Conservation (phyloP, 92 coral and sea anemone genomes). For the Epizoanthus stellaris region DNA sequence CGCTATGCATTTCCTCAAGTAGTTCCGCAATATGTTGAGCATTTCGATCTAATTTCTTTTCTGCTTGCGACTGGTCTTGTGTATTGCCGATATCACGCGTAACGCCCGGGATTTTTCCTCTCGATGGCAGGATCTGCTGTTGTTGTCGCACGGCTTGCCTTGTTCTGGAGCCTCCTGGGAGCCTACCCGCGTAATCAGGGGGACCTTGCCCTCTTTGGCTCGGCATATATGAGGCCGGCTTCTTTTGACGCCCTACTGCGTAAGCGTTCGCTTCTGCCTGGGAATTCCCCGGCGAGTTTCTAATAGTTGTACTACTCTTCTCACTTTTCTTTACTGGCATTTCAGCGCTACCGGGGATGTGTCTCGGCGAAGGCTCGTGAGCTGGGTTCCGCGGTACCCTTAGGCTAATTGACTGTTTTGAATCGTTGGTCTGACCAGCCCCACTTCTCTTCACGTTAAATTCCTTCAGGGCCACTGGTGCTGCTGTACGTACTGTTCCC, state of each 20-base stretch:
- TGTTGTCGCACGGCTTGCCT: constrained; percentile 10
- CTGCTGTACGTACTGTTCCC: constrained; percentile 73
- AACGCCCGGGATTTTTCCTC: constrained; percentile 34
- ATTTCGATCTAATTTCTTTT: constrained; percentile 82
- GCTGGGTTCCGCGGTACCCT: constrained; percentile 29
- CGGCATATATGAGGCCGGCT: neutral
- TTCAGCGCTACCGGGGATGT: neutral
- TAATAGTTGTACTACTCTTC: constrained; percentile 37
- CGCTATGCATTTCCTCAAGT: constrained; percentile 95
- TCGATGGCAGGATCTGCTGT: constrained; percentile 25
- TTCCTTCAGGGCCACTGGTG: constrained; percentile 83
- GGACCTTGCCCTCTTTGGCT: neutral
- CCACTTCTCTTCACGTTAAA: constrained; percentile 50
- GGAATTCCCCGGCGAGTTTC: constrained; percentile 42
- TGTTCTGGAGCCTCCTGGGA: constrained; percentile 19
- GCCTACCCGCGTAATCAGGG: neutral
- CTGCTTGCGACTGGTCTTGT: constrained; percentile 58
- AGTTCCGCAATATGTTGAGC: constrained; percentile 95
- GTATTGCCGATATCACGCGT: constrained; percentile 39
- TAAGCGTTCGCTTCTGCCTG: constrained; percentile 14
- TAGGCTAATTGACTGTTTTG: constrained; percentile 7
- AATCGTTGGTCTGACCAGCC: constrained; percentile 2
- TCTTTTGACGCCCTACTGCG: neutral
- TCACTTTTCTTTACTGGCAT: constrained; percentile 19
- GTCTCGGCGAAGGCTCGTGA: neutral